Base-by-base conservation (phyloP, 53 echinoderm and acorn worm species). In the Astropecten irregularis region DNA sequence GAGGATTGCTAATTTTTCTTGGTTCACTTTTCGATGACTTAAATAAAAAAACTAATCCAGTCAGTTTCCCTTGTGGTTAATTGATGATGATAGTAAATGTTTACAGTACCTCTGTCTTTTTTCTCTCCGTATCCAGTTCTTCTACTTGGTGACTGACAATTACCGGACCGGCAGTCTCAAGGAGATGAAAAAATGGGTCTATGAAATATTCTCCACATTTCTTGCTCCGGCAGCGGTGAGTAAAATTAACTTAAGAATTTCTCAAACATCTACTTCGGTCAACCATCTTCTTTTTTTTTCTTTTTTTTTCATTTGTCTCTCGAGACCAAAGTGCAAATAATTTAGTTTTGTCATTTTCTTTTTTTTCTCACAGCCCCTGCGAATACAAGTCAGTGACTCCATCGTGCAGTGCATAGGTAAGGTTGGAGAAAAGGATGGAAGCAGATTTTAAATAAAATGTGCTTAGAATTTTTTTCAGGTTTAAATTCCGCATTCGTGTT, bases 121-220 rank as follows among this genome's bases (percentile, higher is more conserved):
- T n/a, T n/a, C n/a, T n/a, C n/a, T n/a, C n/a, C n/a, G n/a, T n/a
- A 19, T 72, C 27, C 74, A 96, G 97, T 96, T 96, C 73, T 96
- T 96, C 53, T 96, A 96, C 88, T 52, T 96, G 35, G 97, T 96
- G 9, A 96, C 94, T 1, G 97, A 96, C 40, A 87, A 87, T 51
- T 96, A 92, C 67, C 87, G 89, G 28, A 87, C 61, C 11, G 97
- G 97, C 5, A 89, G 67, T 48, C 62, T 90, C 10, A 94, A 85
- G 36, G 97, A 96, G 29, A 94, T 96, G 97, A 96, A 85, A 88
- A 96, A 94, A 76, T 96, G 97, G 97, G 89, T 87, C 4, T 96
- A 96, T 77, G 97, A 96, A 76, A 96, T 96, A 20, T 96, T 94
- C 76, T 91, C 93, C 20, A 89, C 97, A 16, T 96, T 96, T 67